Percentiles rank a stretch among this genome's conserved stretches.
Evolutionary conservation across 37 sponge, comb jelly and placozoan genomes (phyloP).

Genomic region (Hormiphora californensis): DNA sequence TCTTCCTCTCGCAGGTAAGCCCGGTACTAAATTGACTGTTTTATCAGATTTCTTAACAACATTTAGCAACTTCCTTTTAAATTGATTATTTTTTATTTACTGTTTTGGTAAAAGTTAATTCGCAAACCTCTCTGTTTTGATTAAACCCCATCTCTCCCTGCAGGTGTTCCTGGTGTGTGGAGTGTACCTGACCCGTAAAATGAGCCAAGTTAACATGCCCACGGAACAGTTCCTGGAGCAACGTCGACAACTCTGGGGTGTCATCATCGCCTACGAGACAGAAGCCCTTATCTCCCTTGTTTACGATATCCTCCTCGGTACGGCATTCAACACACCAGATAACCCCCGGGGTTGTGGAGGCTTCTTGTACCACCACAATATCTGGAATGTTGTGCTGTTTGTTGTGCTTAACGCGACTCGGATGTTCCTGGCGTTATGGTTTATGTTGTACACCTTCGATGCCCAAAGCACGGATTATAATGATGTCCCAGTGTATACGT

Average conservation of each 20-base stretch:
- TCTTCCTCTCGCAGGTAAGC: slow-evolving; percentile 27
- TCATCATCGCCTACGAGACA: slow-evolving; percentile 15
- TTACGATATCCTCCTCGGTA: slow-evolving; percentile 19
- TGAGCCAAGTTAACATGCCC: slow-evolving; percentile 42
- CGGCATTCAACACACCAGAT: background rate
- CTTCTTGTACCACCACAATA: slow-evolving; percentile 38
- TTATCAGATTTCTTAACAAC: background rate
- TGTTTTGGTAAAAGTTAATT: background rate
- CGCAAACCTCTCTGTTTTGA: background rate
- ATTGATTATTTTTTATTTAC: no score
- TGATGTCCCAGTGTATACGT: background rate
- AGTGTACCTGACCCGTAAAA: slow-evolving; percentile 35
- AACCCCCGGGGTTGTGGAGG: background rate
- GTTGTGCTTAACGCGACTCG: background rate
- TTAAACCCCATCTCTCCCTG: background rate
- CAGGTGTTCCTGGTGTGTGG: slow-evolving; percentile 52
- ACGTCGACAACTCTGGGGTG: slow-evolving; percentile 33
- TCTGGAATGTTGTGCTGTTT: background rate
- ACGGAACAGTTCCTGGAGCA: slow-evolving; percentile 52
- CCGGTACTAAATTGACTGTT: background rate
- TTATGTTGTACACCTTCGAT: slow-evolving; percentile 45
- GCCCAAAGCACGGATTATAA: slow-evolving; percentile 34
- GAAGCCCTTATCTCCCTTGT: slow-evolving; percentile 36
- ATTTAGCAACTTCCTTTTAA: background rate
- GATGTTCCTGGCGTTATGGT: slow-evolving; percentile 11